A percentile compares a stretch with the other conserved stretches of the same genome.
Evolutionary conservation across 1,140 invertebrate species (phyloP).

Genomic region (Anadara kagoshimensis): DNA sequence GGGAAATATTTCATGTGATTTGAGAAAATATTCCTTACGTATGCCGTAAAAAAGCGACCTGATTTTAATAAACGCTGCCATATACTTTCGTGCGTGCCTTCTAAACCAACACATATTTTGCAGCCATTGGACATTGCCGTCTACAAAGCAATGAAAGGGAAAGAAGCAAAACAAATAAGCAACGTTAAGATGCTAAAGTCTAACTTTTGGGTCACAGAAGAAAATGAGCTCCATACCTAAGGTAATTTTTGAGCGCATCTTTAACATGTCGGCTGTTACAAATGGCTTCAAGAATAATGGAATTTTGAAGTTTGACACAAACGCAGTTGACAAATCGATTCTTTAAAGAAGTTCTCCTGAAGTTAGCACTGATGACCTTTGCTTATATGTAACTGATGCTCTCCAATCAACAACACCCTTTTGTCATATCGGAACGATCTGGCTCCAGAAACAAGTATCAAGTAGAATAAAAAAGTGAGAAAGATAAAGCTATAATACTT

Average conservation of each 20-base stretch:
- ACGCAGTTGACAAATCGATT: no score
- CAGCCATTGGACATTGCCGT: slow-evolving; percentile 28
- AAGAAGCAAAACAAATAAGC: slow-evolving; percentile 27
- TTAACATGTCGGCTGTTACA: slow-evolving; percentile 20
- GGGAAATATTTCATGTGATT: slow-evolving; percentile 28
- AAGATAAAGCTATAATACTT: no score
- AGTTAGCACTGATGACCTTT: no score
- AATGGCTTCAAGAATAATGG: slow-evolving; percentile 31
- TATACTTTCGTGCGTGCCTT: slow-evolving; percentile 20
- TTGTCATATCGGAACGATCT: no score
- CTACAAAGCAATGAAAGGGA: slow-evolving; percentile 31
- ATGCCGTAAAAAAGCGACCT: slow-evolving; percentile 16
- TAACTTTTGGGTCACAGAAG: slow-evolving; percentile 31
- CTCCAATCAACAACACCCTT: no score
- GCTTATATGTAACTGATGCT: no score
- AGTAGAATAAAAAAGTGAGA: no score
- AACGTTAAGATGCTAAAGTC: slow-evolving; percentile 29
- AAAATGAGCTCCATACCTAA: slow-evolving; percentile 21
- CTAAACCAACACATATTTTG: slow-evolving; percentile 23
- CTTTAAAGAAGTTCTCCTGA: no score
- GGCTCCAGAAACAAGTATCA: no score
- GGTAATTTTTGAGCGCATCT: slow-evolving; percentile 28
- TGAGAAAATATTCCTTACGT: slow-evolving; percentile 6
- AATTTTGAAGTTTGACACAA: not conserved
- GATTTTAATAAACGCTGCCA: slow-evolving; percentile 10